Evolutionary conservation across 2,113 vertebrate species (phyloP), one percentile per base, ranked within the genome.

Genomic region (Hemichromis elongatus): DNA sequence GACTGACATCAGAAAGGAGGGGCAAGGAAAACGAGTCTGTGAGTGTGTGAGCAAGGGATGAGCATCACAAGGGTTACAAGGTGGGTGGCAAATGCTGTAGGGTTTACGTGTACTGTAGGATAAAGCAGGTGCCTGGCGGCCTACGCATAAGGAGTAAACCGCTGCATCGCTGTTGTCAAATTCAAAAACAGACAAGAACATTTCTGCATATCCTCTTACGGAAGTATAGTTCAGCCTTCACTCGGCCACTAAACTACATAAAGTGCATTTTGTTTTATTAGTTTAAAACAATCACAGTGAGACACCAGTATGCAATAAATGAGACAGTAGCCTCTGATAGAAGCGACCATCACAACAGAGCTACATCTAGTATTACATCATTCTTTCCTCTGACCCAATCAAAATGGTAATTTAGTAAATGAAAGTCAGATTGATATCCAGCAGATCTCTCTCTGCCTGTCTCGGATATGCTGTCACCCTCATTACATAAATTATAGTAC

Each of bases 1-100:
- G 91, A 90, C 83, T 87, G 85, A 90, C 90, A 93, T 87, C 87
- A 92, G 50, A 57, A 37, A 24, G 59, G 63, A 81, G 54, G 24
- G 24, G 24, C 16, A 57, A 57, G 55, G 26, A 57, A 18, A 57
- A 30, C 75, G 82, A 11, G 66, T 35, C 4, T 0, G 19, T 24
- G 59, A 8, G 47, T 50, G 47, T 50, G 47, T 59, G 56, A 63
- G 5, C 6, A 3, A 50, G 3, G 21, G 12, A 77, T 47, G 28
- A 45, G 18, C 9, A 47, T 73, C 28, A 47, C 40, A 50, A 78
- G 11, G 85, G 82, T 85, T 84, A 61, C 9, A 80, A 7, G 21
- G 61, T 87, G 50, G 68, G 24, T 30, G 68, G 42, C 9, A 50
- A 47, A 30, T 73, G 68, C 24, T 73, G 42, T 50, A 8, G 68